A percentile compares a stretch with the other conserved stretches of the same genome.
These are phyloP conservation scores for Drosophila athabasca DNA, from an alignment of 1,140 invertebrate species.

Conservation along the genomic window DNA sequence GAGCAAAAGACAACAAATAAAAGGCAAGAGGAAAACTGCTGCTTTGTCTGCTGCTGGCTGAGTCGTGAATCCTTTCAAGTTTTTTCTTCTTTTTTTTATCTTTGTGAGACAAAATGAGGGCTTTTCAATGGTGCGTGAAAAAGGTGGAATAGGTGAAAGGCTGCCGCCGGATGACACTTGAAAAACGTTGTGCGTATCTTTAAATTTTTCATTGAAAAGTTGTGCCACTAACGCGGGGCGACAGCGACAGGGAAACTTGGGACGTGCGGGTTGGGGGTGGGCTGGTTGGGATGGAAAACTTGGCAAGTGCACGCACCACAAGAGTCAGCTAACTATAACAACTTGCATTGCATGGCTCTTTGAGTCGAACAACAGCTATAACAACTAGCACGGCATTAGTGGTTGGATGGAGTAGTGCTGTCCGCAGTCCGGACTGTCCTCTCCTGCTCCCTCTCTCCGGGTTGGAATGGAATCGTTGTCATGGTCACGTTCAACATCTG, in stretches of 20 bases:
- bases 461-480: constrained; percentile 60
- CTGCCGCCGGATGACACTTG: too few relatives aligned
- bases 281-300: constrained; percentile 27
- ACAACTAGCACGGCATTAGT: constrained; percentile 76
- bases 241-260: constrained; percentile 15
- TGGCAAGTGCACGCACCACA: constrained; percentile 58
- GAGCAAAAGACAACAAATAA: constrained; percentile 24
- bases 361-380: constrained; percentile 69
- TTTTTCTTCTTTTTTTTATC: background rate
- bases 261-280: background rate
- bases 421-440: too few relatives aligned
- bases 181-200: too few relatives aligned
- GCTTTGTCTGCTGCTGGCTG: constrained; percentile 8
- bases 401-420: constrained; percentile 5
- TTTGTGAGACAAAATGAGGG: too few relatives aligned
- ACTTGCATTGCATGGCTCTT: constrained; percentile 64
- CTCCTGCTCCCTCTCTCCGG: background rate
- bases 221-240: background rate
- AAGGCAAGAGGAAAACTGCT: constrained; percentile 4
- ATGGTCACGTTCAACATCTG: constrained; percentile 72
- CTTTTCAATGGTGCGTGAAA: constrained; percentile 4
- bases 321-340: constrained; percentile 51
- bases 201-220: constrained; percentile 18
- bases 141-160: background rate
- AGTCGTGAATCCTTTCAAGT: constrained; percentile 34